phyloP scores from a whole-genome alignment of 1,140 invertebrate genomes.

The Potamilus streckersoni region DNA sequence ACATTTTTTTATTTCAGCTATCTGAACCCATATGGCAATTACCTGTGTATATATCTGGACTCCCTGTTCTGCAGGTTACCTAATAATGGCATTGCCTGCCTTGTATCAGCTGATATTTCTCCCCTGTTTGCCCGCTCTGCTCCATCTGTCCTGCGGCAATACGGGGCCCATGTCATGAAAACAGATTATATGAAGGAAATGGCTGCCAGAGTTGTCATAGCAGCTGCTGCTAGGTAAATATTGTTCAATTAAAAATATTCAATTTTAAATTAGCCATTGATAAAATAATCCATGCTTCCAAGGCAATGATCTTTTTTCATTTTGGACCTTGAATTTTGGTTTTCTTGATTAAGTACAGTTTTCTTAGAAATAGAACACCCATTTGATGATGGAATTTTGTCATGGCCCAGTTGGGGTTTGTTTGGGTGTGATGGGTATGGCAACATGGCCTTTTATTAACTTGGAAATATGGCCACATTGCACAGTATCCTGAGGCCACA shows the following conservation, averaged over 20 bases:
- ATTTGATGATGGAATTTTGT: not conserved
- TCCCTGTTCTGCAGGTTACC: slow-evolving; percentile 58
- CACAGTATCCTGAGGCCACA: no score
- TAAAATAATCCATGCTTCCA: not conserved
- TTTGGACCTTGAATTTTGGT: not conserved
- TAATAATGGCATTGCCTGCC: slow-evolving; percentile 60
- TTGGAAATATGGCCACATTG: no score
- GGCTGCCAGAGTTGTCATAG: slow-evolving; percentile 61
- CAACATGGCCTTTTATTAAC: no score
- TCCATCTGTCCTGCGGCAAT: slow-evolving; percentile 59
- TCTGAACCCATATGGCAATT: slow-evolving; percentile 57
- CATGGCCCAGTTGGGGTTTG: not conserved
- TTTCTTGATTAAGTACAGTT: not conserved
- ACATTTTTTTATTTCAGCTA: slow-evolving; percentile 48
- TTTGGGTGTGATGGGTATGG: no score
- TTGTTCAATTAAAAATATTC: no score
- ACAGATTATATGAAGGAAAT: slow-evolving; percentile 66
- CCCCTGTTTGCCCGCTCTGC: slow-evolving; percentile 58
- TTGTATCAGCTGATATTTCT: slow-evolving; percentile 63
- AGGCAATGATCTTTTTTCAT: no score
- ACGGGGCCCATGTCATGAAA: slow-evolving; percentile 60
- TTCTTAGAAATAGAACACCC: not conserved
- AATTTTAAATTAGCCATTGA: not conserved
- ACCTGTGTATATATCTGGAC: slow-evolving; percentile 56
- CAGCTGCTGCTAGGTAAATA: slow-evolving; percentile 57